phyloP scores from a whole-genome alignment of 1,140 invertebrate species.

The Whitmania pigra region DNA sequence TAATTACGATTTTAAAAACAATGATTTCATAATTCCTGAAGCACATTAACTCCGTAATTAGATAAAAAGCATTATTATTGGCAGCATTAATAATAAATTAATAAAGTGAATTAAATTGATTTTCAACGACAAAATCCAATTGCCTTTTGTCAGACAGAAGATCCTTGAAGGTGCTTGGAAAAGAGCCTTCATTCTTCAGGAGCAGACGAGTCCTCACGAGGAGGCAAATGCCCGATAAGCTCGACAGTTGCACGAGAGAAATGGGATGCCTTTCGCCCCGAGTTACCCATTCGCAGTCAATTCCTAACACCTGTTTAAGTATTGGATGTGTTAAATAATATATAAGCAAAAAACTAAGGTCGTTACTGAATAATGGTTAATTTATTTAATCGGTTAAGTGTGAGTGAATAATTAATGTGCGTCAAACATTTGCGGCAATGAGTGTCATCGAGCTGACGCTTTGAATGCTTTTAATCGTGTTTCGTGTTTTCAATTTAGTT shows the following conservation, averaged over 20 bases:
- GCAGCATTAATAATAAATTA: background rate
- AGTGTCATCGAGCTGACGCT: no score
- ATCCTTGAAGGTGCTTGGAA: conserved; percentile 48
- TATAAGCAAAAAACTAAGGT: no score
- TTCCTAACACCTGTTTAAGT: conserved; percentile 46
- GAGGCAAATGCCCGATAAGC: conserved; percentile 50
- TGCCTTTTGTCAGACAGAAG: conserved; percentile 43
- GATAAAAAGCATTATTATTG: background rate
- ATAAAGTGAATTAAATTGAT: background rate
- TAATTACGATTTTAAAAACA: no score
- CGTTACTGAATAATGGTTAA: no score
- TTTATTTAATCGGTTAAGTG: no score
- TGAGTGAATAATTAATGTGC: no score
- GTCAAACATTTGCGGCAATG: no score
- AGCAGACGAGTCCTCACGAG: conserved; percentile 52
- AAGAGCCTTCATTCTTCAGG: conserved; percentile 28
- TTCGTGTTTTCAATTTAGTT: no score
- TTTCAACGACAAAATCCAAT: background rate
- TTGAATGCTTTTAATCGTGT: no score
- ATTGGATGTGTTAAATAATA: no score
- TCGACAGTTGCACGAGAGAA: conserved; percentile 54
- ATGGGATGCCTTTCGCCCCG: conserved; percentile 40
- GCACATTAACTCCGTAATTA: background rate
- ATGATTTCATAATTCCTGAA: background rate
- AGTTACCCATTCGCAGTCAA: conserved; percentile 59